A percentile compares a stretch with the other conserved stretches of the same genome.
phyloP scores from a whole-genome alignment of 2,113 vertebrate genomes.

The Callithrix jacchus region DNA sequence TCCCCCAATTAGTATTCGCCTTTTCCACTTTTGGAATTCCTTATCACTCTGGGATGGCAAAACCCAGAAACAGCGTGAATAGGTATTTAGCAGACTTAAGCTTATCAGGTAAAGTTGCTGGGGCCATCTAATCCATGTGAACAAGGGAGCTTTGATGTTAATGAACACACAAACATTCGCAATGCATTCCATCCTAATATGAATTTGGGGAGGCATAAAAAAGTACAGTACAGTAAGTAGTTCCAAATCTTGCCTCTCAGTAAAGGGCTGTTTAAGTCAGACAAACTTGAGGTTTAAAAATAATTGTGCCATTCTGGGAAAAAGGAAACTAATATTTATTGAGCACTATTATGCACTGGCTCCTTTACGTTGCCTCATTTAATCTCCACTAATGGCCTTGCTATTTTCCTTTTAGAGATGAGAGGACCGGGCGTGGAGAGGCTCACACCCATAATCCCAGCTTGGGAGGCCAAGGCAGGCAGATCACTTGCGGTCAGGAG shows the following conservation, averaged over 20 bases:
- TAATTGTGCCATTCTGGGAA: neutral
- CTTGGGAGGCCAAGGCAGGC: too few species aligned
- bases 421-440: neutral
- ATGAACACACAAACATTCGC: neutral
- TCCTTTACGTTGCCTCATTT: neutral
- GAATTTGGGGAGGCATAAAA: neutral
- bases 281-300: conserved; percentile 19
- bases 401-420: neutral
- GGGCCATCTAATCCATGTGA: neutral
- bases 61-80: neutral
- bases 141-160: neutral
- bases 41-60: neutral
- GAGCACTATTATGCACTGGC: neutral
- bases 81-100: neutral
- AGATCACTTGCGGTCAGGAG: too few species aligned
- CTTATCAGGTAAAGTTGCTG: neutral
- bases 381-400: neutral
- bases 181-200: neutral
- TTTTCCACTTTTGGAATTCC: conserved; percentile 1
- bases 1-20: neutral
- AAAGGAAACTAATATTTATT: neutral
- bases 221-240: neutral
- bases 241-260: neutral
- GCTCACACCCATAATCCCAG: too few species aligned
- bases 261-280: neutral